Conservation (phyloP, 2,113 vertebrate genomes). For the Notechis scutatus region DNA sequence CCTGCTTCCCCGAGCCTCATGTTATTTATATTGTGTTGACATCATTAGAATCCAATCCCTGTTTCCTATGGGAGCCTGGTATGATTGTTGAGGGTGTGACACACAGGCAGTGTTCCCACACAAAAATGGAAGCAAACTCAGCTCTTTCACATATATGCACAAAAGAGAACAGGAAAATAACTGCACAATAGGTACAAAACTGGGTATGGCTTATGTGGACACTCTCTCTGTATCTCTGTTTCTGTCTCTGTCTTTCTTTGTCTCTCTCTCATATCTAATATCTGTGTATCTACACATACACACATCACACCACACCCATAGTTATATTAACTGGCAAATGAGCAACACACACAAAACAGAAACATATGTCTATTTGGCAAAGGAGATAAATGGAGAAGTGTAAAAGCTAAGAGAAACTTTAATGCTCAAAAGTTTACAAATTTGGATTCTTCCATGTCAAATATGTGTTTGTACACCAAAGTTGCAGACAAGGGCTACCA, state of each 20-base stretch:
- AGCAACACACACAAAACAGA: not conserved
- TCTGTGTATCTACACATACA: not conserved
- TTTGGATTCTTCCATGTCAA: not conserved
- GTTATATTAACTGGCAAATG: not conserved
- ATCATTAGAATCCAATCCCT: constrained; percentile 37
- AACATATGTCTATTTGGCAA: not conserved
- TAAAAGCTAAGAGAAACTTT: not conserved
- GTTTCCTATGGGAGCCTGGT: constrained; percentile 22
- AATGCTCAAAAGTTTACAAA: not conserved
- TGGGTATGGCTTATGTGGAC: not conserved
- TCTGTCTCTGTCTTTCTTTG: not conserved
- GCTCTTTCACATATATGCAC: not conserved
- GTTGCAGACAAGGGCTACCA: not conserved
- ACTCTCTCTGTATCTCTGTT: not conserved
- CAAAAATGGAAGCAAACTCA: constrained; percentile 8
- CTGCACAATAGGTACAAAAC: not conserved
- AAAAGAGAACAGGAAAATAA: not conserved
- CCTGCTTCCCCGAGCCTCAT: constrained; percentile 10
- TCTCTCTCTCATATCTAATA: not conserved
- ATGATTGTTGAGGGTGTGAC: constrained; percentile 15
- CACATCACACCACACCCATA: not conserved
- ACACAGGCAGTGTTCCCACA: constrained; percentile 4
- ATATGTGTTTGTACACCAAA: not conserved
- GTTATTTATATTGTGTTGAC: constrained; percentile 31
- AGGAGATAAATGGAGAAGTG: not conserved